These are phyloP conservation scores for Hyalella azteca DNA, from an alignment of 2,888 invertebrate genomes.

Conservation along the genomic window DNA sequence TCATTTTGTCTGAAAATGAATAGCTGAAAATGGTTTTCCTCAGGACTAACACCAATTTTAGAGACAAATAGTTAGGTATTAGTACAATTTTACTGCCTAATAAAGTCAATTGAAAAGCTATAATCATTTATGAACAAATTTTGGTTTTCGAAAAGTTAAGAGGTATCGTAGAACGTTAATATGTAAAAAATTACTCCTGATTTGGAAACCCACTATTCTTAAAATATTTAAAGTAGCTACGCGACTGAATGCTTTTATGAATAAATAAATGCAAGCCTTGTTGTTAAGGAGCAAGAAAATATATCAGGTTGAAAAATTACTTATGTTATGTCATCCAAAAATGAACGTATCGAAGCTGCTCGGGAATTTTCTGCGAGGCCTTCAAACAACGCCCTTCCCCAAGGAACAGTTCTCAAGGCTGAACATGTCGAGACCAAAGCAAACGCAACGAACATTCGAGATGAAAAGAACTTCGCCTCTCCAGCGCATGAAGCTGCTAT, in stretches of 20 bases:
- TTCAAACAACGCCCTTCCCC: slow-evolving; percentile 6
- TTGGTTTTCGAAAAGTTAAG: neutral
- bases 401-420: slow-evolving; percentile 8
- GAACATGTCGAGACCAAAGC: neutral
- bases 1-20: neutral
- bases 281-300: no score
- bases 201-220: neutral
- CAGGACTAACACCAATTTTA: neutral
- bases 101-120: neutral
- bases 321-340: neutral
- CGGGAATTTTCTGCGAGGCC: neutral
- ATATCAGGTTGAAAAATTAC: neutral
- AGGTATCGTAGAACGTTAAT: no score
- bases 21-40: neutral
- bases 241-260: no score
- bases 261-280: no score
- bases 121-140: neutral
- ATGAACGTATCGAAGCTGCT: neutral
- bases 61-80: neutral
- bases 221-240: neutral
- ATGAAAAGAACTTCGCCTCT: no score
- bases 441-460: neutral
- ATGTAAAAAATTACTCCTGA: neutral
- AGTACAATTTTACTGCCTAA: neutral
- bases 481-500: no score